A percentile compares a stretch with the other conserved stretches of the same genome.
These are phyloP conservation scores for Hyperoodon ampullatus DNA, from an alignment of 2,113 vertebrate species.

Conservation along the genomic window DNA sequence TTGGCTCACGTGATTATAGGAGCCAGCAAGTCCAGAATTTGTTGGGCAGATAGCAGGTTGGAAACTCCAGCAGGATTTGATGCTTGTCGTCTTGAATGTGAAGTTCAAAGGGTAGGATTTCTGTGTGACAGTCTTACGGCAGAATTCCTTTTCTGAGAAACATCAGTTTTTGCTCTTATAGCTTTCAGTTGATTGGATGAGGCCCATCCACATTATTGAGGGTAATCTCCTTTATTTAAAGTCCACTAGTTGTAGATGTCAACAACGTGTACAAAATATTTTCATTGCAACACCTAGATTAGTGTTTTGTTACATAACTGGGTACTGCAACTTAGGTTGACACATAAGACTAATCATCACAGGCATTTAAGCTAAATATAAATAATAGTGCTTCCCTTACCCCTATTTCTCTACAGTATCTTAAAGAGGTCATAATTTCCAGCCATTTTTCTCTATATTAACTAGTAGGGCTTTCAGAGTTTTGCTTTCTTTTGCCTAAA, in stretches of 20 bases:
- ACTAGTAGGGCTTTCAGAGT: neutral
- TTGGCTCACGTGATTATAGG: neutral
- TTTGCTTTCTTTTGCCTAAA: neutral
- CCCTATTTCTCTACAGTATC: neutral
- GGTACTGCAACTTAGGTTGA: neutral
- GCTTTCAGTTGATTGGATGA: neutral
- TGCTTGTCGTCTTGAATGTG: neutral
- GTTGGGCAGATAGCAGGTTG: neutral
- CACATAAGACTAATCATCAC: neutral
- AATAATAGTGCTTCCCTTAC: neutral
- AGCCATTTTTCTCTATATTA: neutral
- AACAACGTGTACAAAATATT: neutral
- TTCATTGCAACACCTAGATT: neutral
- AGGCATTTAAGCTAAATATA: neutral
- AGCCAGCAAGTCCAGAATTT: neutral
- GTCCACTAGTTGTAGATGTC: neutral
- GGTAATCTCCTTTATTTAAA: neutral
- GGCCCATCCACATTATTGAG: neutral
- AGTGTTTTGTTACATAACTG: neutral
- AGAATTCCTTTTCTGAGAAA: neutral
- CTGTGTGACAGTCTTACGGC: neutral
- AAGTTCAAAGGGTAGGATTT: neutral
- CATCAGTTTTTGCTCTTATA: neutral
- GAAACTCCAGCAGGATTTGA: neutral
- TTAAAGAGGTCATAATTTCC: neutral